phyloP scores from a whole-genome alignment of 2,113 vertebrate species.

The Xenopus laevis region DNA sequence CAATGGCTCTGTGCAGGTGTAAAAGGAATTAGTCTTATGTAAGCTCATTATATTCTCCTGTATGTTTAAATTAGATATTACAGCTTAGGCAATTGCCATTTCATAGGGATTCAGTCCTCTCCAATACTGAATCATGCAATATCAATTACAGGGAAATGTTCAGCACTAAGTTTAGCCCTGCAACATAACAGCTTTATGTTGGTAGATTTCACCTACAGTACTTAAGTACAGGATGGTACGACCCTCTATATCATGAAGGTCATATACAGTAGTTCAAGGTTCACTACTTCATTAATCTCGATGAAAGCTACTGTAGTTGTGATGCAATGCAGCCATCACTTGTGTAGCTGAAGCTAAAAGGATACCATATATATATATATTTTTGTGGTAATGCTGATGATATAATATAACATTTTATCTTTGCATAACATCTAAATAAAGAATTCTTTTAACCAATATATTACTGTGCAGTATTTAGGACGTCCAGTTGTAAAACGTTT shows the following conservation, averaged over 20 bases:
- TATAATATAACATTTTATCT: conserved; percentile 9
- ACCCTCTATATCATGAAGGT: not conserved
- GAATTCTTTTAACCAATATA: conserved; percentile 27
- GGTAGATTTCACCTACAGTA: not conserved
- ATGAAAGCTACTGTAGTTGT: not conserved
- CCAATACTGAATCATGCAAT: not conserved
- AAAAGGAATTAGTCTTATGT: not conserved
- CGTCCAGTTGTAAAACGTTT: conserved; percentile 20
- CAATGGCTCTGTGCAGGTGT: not conserved
- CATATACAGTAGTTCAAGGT: not conserved
- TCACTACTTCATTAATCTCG: not conserved
- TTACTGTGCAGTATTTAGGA: conserved; percentile 16
- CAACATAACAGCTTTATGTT: not conserved
- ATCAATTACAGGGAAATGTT: not conserved
- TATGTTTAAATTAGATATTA: not conserved
- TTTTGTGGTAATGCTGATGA: not conserved
- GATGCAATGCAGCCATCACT: not conserved
- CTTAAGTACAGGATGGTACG: not conserved
- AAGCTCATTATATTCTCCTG: not conserved
- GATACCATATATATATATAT: not conserved
- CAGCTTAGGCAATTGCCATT: not conserved
- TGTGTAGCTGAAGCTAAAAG: not conserved
- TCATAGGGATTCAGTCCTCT: not conserved
- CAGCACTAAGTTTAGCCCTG: not conserved
- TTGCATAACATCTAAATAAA: conserved; percentile 26